Conservation (phyloP, 2,113 vertebrate species). For the Crotalus viridis region DNA sequence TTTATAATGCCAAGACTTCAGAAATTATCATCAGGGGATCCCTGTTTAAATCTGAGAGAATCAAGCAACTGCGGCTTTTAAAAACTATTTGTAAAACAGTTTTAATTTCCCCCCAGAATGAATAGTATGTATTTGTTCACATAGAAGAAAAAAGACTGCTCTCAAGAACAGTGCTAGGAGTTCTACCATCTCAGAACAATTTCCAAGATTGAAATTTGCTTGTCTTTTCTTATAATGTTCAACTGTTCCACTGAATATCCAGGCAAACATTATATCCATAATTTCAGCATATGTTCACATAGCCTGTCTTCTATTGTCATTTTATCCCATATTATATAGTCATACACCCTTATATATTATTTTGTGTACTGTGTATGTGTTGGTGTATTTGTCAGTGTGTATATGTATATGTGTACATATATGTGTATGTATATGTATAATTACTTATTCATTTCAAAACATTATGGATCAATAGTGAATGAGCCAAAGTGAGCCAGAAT, state of each 20-base stretch:
- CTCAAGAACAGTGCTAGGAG: neutral
- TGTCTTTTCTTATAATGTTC: neutral
- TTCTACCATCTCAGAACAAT: neutral
- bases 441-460: neutral
- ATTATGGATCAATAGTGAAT: slow-evolving; percentile 17
- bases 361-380: neutral
- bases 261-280: neutral
- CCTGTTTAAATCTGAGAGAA: neutral
- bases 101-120: neutral
- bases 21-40: neutral
- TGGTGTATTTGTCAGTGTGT: neutral
- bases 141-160: neutral
- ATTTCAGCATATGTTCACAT: neutral
- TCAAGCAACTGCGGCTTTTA: neutral
- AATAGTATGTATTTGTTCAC: neutral
- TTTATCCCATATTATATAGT: neutral
- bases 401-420: neutral
- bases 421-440: neutral
- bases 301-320: neutral
- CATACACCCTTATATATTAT: neutral
- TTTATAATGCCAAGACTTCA: neutral
- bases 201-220: neutral
- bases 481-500: slow-evolving; percentile 13
- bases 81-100: neutral
- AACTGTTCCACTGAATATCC: neutral